Conservation (phyloP, 2,113 vertebrate species). For the Zosterops hypoxanthus region DNA sequence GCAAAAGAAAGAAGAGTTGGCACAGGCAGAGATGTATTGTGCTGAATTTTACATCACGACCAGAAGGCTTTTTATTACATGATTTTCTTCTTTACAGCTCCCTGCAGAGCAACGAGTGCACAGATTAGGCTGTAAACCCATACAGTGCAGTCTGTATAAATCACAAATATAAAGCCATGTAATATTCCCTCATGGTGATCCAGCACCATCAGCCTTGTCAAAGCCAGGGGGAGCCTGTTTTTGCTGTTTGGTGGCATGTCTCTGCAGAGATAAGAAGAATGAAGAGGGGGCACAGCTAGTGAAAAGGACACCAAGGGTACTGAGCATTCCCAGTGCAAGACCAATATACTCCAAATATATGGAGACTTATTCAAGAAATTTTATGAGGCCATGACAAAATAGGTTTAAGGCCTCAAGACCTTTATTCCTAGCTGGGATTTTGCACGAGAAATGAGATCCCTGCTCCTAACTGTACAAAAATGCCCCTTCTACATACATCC, state of each 20-base stretch:
- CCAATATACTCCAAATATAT: not conserved
- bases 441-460: not conserved
- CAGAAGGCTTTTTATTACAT: not conserved
- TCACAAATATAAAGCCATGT: constrained; percentile 2
- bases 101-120: not conserved
- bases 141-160: not conserved
- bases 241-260: not conserved
- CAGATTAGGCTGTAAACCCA: not conserved
- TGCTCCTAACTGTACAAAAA: not conserved
- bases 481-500: not conserved
- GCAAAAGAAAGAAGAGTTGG: not conserved
- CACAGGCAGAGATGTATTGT: not conserved
- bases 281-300: not conserved
- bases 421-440: not conserved
- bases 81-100: constrained; percentile 40
- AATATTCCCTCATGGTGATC: not conserved
- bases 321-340: not conserved
- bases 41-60: constrained; percentile 4
- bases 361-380: not conserved
- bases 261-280: not conserved
- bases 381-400: not conserved
- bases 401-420: not conserved
- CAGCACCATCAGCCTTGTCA: not conserved
- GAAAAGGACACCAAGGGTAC: not conserved
- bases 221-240: not conserved